Evolutionary conservation across 1,140 invertebrate genomes (phyloP), one percentile per base, ranked within the genome.

Genomic region (Dufourea novaeangliae): DNA sequence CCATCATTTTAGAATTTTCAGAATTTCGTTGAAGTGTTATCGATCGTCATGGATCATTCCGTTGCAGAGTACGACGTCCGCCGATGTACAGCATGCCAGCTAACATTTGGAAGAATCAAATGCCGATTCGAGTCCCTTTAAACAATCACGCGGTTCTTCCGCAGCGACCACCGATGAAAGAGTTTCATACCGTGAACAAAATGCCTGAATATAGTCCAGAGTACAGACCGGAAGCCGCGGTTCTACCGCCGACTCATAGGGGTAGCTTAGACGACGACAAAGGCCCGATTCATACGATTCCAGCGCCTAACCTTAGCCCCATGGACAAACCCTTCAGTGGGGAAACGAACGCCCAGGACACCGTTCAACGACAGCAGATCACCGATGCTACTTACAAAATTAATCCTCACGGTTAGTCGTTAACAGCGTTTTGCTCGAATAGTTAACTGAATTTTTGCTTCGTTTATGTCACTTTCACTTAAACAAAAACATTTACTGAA

Each of bases 231-330:
- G 89, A 89, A 54, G 61, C 85, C 2, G 67, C 81, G 25, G 61
- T 83, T 4, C 64, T 88, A 39, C 85, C 88, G 12, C 61, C 86
- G 2, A 87, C 84, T 7, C 89, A 90, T 67, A 76, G 87, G 46
- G 87, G 74, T 0, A 73, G 50, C 17, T 57, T 90, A 3, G 93
- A 94, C 59, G 93, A 93, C 34, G 93, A 95, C 76, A 94, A 94
- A 86, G 96, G 95, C 87, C 96, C 96, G 2, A 97, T 97, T 87
- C 96, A 96, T 88, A 96, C 96, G 4, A 96, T 97, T 73, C 96
- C 96, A 86, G 96, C 96, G 11, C 96, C 96, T 11, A 96, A 97
- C 91, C 91, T 96, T n/a, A 94, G 94, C 27, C 88, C 84, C 6
- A 86, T 89, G 22, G 89, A 88, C 56, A 90, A 88, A 22, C 86